A percentile compares a stretch with the other conserved stretches of the same genome.
Evolutionary conservation across 2,113 vertebrate genomes (phyloP).

Genomic region (Tyrannus savana): DNA sequence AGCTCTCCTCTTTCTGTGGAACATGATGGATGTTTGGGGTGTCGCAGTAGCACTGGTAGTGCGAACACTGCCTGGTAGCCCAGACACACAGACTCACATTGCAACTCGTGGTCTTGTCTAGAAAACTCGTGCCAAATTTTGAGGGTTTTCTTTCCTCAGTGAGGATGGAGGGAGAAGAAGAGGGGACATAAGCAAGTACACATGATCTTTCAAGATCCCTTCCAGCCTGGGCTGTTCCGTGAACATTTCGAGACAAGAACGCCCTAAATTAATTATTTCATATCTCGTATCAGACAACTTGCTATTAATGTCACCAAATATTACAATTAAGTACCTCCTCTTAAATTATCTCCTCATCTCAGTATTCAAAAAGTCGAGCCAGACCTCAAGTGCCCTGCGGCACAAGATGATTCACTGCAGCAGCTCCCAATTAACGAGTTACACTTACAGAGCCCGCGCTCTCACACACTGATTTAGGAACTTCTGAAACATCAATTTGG

Average conservation of each 20-base stretch:
- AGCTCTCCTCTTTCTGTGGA: not conserved
- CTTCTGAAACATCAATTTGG: not conserved
- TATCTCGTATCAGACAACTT: conserved; percentile 30
- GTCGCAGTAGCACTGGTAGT: no score
- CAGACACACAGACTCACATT: not conserved
- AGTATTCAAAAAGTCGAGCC: not conserved
- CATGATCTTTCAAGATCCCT: not conserved
- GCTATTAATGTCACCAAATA: conserved; percentile 51
- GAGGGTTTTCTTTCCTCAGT: rapidly evolving
- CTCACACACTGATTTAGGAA: not conserved
- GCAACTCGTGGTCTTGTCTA: not conserved
- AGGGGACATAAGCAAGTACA: not conserved
- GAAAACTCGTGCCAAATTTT: not conserved
- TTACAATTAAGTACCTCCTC: conserved; percentile 55
- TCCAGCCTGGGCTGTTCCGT: not conserved
- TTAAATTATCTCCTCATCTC: conserved; percentile 48
- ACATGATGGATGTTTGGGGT: not conserved
- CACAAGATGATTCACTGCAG: conserved; percentile 4
- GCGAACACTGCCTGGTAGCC: not conserved
- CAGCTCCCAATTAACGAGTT: conserved; percentile 13
- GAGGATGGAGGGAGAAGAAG: not conserved
- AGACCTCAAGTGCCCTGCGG: not conserved
- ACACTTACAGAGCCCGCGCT: not conserved
- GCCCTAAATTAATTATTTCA: conserved; percentile 38
- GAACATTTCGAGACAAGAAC: not conserved